phyloP scores from a whole-genome alignment of 2,888 invertebrate species.

The Ptychoptera contaminata region DNA sequence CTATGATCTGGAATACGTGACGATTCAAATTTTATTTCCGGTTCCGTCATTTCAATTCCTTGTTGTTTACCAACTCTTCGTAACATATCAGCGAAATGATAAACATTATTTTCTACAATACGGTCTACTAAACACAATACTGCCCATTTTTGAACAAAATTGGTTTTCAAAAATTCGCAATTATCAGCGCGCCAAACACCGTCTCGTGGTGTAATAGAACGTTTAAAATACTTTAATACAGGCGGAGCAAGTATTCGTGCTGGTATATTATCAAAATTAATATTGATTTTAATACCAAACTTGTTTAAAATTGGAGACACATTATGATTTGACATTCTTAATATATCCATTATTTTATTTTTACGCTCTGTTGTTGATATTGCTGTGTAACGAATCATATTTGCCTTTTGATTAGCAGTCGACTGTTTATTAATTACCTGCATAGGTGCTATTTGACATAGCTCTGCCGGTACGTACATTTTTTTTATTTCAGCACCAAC shows the following conservation, averaged over 20 bases:
- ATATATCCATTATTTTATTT: constrained; percentile 52
- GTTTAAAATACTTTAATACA: constrained; percentile 39
- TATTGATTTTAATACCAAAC: constrained; percentile 66
- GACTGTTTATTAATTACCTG: constrained; percentile 62
- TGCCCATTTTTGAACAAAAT: constrained; percentile 28
- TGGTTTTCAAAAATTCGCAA: constrained; percentile 23
- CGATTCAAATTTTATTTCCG: constrained; percentile 13
- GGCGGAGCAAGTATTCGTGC: constrained; percentile 73
- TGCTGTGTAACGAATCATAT: constrained; percentile 79
- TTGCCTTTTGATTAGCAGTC: constrained; percentile 64
- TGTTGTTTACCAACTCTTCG: constrained; percentile 11
- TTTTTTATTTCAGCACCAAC: constrained; percentile 53
- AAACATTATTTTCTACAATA: constrained; percentile 13
- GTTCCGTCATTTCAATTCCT: constrained; percentile 15
- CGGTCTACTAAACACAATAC: constrained; percentile 27
- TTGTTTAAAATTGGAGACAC: constrained; percentile 42
- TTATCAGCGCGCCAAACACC: constrained; percentile 25
- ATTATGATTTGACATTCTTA: constrained; percentile 20
- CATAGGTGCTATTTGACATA: constrained; percentile 60
- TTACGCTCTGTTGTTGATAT: constrained; percentile 62
- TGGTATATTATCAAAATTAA: constrained; percentile 55
- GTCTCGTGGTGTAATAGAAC: constrained; percentile 13
- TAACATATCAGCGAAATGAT: constrained; percentile 21
- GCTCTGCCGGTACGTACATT: constrained; percentile 70
- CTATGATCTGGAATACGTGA: neutral